Evolutionary conservation across 2,888 invertebrate genomes (phyloP).

Genomic region (Crioceris asparagi): DNA sequence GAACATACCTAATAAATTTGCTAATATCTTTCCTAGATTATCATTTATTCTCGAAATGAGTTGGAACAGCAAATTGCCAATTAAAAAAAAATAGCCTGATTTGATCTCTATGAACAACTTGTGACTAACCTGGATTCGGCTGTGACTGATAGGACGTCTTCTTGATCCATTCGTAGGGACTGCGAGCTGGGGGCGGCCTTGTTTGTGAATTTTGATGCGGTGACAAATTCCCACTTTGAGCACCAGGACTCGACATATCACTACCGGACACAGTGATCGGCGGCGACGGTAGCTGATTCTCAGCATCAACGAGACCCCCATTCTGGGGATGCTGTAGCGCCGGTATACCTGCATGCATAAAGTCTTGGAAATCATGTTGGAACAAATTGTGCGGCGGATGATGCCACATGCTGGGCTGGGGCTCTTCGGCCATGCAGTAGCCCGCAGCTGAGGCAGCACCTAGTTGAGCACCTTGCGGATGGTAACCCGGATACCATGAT

Average conservation of each 20-base stretch:
- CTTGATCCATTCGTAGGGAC: conserved; percentile 89
- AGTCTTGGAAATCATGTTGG: conserved; percentile 39
- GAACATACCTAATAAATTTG: no score
- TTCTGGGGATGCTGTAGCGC: conserved; percentile 34
- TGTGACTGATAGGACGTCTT: conserved; percentile 76
- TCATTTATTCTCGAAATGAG: no score
- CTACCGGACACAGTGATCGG: conserved; percentile 49
- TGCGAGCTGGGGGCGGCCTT: conserved; percentile 62
- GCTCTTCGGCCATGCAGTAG: no score
- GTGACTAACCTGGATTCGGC: conserved; percentile 71
- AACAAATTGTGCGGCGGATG: conserved; percentile 38
- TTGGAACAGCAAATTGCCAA: no score
- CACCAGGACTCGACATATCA: conserved; percentile 50
- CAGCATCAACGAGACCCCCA: conserved; percentile 9
- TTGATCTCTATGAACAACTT: no score
- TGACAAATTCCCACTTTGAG: conserved; percentile 33
- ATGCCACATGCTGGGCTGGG: no score
- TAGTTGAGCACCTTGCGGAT: no score
- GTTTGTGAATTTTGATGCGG: conserved; percentile 24
- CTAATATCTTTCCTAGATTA: no score
- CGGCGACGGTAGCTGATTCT: conserved; percentile 43
- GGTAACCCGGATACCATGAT: conserved; percentile 40
- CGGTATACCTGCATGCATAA: conserved; percentile 35
- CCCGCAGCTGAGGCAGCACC: no score
- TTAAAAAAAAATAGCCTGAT: no score